Percentiles rank a stretch among this genome's conserved stretches.
Evolutionary conservation across 2,888 invertebrate species (phyloP).

Genomic region (Clepsis dumicolana): DNA sequence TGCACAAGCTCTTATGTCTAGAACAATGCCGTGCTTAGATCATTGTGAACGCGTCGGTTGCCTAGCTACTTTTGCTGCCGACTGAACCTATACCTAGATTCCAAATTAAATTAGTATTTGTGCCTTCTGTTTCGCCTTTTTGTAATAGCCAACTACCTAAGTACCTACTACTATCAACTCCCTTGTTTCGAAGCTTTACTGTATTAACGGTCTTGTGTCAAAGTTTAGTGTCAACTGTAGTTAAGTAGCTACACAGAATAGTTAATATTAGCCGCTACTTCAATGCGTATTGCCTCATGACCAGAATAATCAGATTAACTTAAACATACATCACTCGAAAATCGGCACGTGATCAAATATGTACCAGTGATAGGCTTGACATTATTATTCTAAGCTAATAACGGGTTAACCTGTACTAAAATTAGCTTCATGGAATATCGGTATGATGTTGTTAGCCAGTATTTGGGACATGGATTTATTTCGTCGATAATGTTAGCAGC

Average conservation of each 20-base stretch:
- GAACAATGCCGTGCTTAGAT: too few relatives aligned
- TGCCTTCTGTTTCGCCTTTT: too few relatives aligned
- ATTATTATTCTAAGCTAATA: background rate
- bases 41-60: too few relatives aligned
- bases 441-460: background rate
- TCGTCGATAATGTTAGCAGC: background rate
- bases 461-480: background rate
- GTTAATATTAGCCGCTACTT: background rate
- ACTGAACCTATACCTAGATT: too few relatives aligned
- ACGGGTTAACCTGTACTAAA: background rate
- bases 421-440: conserved; percentile 2
- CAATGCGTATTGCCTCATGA: background rate
- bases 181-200: too few relatives aligned
- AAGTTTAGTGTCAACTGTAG: background rate
- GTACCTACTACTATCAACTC: too few relatives aligned
- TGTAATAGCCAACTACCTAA: too few relatives aligned
- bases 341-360: conserved; percentile 8
- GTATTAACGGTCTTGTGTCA: too few relatives aligned
- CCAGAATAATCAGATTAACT: background rate
- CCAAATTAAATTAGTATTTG: too few relatives aligned
- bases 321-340: background rate
- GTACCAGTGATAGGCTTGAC: background rate
- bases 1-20: too few relatives aligned
- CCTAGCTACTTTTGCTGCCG: too few relatives aligned
- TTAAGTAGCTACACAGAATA: too few relatives aligned